These are phyloP conservation scores for Cirrhinus mrigala DNA, from an alignment of 2,797 vertebrate genomes.

Conservation along the genomic window DNA sequence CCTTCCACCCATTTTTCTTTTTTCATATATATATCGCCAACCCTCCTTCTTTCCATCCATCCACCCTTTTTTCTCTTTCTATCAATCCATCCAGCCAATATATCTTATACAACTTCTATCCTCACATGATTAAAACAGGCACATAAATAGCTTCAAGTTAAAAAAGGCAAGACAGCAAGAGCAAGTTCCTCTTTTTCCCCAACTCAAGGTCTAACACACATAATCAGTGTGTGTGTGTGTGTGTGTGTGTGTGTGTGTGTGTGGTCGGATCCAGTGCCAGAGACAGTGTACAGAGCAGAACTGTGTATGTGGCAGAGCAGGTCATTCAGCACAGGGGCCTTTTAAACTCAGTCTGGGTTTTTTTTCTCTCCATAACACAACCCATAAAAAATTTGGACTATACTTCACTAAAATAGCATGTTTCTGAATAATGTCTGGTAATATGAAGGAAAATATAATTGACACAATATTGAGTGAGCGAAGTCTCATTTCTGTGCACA, in stretches of 20 bases:
- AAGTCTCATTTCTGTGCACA: background rate
- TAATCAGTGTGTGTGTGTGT: slow-evolving; percentile 43
- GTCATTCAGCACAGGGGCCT: slow-evolving; percentile 29
- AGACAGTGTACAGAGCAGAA: slow-evolving; percentile 50
- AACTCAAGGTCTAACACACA: slow-evolving; percentile 52
- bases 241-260: slow-evolving; percentile 44
- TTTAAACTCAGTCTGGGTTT: slow-evolving; percentile 8
- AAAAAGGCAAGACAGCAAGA: background rate
- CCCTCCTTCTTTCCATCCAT: background rate
- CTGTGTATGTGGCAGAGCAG: slow-evolving; percentile 51
- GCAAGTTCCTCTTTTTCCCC: background rate
- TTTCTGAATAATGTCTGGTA: slow-evolving; percentile 24
- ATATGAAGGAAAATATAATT: slow-evolving; percentile 2
- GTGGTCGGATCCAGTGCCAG: slow-evolving; percentile 60
- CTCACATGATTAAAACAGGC: slow-evolving; percentile 5
- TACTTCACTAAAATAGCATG: slow-evolving; percentile 8
- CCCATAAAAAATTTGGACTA: background rate
- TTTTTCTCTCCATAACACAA: background rate
- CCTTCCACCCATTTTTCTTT: background rate
- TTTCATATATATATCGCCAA: too few relatives aligned
- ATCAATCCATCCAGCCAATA: background rate
- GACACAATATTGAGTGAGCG: background rate
- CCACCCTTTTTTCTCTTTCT: background rate
- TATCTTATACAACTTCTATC: background rate
- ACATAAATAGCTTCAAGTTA: slow-evolving; percentile 26